These are phyloP conservation scores for Sebastes minor DNA, from an alignment of 2,797 vertebrate genomes.

Conservation along the genomic window DNA sequence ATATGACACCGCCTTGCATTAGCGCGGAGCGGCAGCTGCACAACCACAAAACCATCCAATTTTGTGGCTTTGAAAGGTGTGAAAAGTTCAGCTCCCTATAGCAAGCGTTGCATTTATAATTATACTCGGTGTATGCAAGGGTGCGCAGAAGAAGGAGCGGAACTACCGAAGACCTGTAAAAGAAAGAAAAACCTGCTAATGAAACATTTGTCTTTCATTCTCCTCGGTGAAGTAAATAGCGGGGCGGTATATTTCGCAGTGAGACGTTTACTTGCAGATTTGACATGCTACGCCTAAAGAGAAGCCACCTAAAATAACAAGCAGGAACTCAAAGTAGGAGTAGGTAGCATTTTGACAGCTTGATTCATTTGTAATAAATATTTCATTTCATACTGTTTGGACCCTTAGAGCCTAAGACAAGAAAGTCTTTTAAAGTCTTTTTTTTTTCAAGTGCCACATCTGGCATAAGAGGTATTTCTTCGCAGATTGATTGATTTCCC, in stretches of 20 bases:
- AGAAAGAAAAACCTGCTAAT: constrained; percentile 77
- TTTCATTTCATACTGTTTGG: constrained; percentile 56
- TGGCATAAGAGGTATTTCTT: constrained; percentile 71
- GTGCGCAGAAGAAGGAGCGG: constrained; percentile 77
- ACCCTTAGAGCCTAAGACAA: constrained; percentile 46
- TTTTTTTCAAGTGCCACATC: constrained; percentile 69
- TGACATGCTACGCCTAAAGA: constrained; percentile 40
- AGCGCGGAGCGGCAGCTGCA: constrained; percentile 92
- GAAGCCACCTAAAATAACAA: constrained; percentile 70
- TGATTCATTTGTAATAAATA: constrained; percentile 67
- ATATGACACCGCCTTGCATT: constrained; percentile 94
- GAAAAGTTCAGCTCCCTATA: constrained; percentile 97
- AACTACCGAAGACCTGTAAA: constrained; percentile 87
- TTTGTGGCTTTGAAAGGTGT: constrained; percentile 94
- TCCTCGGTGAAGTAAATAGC: constrained; percentile 80
- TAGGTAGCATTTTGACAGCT: constrained; percentile 62
- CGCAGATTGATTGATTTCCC: constrained; percentile 79
- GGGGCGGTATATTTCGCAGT: constrained; percentile 51
- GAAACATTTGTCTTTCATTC: constrained; percentile 80
- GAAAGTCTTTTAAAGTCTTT: constrained; percentile 56
- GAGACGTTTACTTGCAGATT: constrained; percentile 59
- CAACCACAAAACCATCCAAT: constrained; percentile 92
- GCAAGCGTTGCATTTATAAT: constrained; percentile 87
- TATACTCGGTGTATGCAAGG: constrained; percentile 54
- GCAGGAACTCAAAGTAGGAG: constrained; percentile 45